A percentile compares a stretch with the other conserved stretches of the same genome.
Evolutionary conservation across 2,888 invertebrate genomes (phyloP).

Genomic region (Phengaris alcon): DNA sequence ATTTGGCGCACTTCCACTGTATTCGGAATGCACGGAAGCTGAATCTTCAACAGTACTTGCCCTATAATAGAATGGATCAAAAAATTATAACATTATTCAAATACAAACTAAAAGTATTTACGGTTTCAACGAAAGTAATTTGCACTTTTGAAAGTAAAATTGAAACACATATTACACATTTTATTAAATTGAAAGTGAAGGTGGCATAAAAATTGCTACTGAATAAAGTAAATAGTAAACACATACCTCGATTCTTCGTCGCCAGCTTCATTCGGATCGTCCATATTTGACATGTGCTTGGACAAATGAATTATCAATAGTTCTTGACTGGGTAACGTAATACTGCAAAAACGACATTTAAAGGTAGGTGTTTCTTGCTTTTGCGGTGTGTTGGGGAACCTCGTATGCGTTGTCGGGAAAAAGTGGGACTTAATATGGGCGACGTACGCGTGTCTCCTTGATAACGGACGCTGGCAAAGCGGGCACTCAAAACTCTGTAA

Average conservation of each 20-base stretch:
- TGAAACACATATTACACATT: neutral
- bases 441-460: slow-evolving; percentile 52
- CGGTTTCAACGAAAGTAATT: no score
- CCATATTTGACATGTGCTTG: slow-evolving; percentile 63
- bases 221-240: neutral
- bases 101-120: neutral
- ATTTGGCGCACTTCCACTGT: slow-evolving; percentile 37
- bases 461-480: slow-evolving; percentile 53
- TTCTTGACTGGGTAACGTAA: slow-evolving; percentile 58
- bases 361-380: slow-evolving; percentile 35
- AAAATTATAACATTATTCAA: neutral
- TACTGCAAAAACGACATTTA: slow-evolving; percentile 65
- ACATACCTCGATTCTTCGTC: slow-evolving; percentile 59
- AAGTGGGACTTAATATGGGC: slow-evolving; percentile 62
- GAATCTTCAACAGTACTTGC: slow-evolving; percentile 55
- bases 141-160: no score
- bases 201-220: neutral
- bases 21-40: slow-evolving; percentile 53
- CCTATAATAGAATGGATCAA: slow-evolving; percentile 46
- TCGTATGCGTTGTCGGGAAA: slow-evolving; percentile 40
- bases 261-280: slow-evolving; percentile 48
- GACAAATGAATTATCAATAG: slow-evolving; percentile 64
- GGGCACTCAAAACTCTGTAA: slow-evolving; percentile 52
- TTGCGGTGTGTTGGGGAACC: slow-evolving; percentile 25
- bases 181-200: neutral